These are phyloP conservation scores for Pemphredon lugubris DNA, from an alignment of 2,888 invertebrate species.

Conservation along the genomic window DNA sequence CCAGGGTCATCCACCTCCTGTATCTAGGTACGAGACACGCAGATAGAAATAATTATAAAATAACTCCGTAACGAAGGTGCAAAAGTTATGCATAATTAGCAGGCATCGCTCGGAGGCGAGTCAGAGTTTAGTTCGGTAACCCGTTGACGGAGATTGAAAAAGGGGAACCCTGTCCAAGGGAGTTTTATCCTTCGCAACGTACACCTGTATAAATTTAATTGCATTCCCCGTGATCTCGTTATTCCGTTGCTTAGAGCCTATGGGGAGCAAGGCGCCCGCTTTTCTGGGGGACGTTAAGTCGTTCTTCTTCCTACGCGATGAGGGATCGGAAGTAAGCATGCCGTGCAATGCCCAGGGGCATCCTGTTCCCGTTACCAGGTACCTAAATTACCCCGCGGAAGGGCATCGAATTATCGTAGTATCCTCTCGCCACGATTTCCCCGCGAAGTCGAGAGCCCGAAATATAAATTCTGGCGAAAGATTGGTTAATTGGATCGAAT, in stretches of 20 bases:
- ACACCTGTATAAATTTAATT: slow-evolving; percentile 13
- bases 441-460: background rate
- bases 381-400: slow-evolving; percentile 70
- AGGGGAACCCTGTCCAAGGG: slow-evolving; percentile 63
- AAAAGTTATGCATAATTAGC: slow-evolving; percentile 6
- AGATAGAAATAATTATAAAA: slow-evolving; percentile 3
- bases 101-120: background rate
- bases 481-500: too few species aligned
- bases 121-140: background rate
- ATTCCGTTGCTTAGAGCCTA: slow-evolving; percentile 59
- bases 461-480: background rate
- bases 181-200: slow-evolving; percentile 12
- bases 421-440: background rate
- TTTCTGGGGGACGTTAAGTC: slow-evolving; percentile 72
- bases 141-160: background rate
- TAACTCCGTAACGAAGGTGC: too few species aligned
- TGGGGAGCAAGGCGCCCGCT: slow-evolving; percentile 74
- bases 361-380: slow-evolving; percentile 88
- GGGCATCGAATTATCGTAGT: slow-evolving; percentile 3
- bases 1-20: slow-evolving; percentile 82
- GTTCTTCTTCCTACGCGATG: slow-evolving; percentile 66
- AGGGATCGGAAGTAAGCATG: slow-evolving; percentile 82
- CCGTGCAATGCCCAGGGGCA: slow-evolving; percentile 88
- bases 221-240: slow-evolving; percentile 35
- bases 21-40: slow-evolving; percentile 79